Percentiles rank a stretch among this genome's conserved stretches.
These are phyloP conservation scores for Mechanitis mazaeus DNA, from an alignment of 2,888 invertebrate species.

Conservation along the genomic window DNA sequence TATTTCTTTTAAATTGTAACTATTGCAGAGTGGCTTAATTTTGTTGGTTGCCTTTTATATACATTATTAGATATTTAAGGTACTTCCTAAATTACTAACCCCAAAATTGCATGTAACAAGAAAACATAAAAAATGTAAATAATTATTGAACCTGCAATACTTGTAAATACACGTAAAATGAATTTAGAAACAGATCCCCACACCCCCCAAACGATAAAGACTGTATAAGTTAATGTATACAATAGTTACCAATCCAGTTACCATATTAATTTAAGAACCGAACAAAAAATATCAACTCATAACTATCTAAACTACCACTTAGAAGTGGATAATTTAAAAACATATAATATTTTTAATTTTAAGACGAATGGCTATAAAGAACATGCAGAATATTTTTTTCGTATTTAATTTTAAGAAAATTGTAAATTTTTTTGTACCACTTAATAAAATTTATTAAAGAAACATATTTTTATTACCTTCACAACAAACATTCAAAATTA, in stretches of 20 bases:
- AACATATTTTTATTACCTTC: conserved; percentile 42
- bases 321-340: background rate
- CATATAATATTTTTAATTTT: conserved; percentile 8
- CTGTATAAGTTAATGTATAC: conserved; percentile 48
- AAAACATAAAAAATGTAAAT: conserved; percentile 51
- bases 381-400: conserved; percentile 33
- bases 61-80: conserved; percentile 25
- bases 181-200: conserved; percentile 31
- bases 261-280: conserved; percentile 41
- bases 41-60: conserved; percentile 15
- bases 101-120: conserved; percentile 50
- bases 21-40: conserved; percentile 19
- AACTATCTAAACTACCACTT: background rate
- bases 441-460: conserved; percentile 68
- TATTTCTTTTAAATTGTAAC: background rate
- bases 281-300: background rate
- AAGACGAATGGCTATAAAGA: conserved; percentile 11
- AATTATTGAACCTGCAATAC: conserved; percentile 41
- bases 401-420: conserved; percentile 52
- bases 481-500: conserved; percentile 5
- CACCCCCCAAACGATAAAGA: conserved; percentile 48
- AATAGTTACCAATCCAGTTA: conserved; percentile 36
- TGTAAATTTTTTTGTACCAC: conserved; percentile 69
- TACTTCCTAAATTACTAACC: conserved; percentile 37
- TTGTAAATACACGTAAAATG: conserved; percentile 60